Conservation (phyloP, 2,888 invertebrate genomes). For the Cristatella mucedo region DNA sequence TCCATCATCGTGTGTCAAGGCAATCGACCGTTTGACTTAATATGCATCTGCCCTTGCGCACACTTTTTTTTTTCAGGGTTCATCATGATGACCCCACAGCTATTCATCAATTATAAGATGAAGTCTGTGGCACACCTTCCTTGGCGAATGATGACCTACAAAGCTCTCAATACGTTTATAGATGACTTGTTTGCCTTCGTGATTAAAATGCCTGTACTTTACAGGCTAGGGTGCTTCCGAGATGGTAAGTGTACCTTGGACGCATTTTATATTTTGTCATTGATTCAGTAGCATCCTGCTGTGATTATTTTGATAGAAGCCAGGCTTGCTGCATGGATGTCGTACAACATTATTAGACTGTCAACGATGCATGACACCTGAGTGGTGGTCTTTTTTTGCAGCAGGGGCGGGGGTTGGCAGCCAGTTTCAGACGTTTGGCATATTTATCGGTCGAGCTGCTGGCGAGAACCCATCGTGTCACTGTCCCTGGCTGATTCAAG, state of each 20-base stretch:
- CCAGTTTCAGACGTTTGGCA: too few species aligned
- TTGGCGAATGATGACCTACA: slow-evolving; percentile 99
- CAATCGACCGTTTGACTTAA: slow-evolving; percentile 2
- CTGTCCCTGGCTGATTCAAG: too few species aligned
- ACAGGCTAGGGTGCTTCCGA: slow-evolving; percentile 88
- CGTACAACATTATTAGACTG: too few species aligned
- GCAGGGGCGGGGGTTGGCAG: too few species aligned
- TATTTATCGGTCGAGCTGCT: too few species aligned
- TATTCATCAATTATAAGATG: slow-evolving; percentile 97
- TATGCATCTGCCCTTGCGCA: background rate
- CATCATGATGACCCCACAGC: slow-evolving; percentile 99
- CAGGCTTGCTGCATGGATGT: too few species aligned
- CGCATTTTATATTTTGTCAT: background rate
- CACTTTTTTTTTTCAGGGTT: slow-evolving; percentile 52
- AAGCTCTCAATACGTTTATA: slow-evolving; percentile 96
- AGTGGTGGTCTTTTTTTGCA: too few species aligned
- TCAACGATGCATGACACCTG: too few species aligned
- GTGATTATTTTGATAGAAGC: too few species aligned
- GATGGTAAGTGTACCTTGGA: slow-evolving; percentile 52
- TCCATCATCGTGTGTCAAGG: too few species aligned
- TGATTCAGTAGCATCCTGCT: too few species aligned
- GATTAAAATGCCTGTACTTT: slow-evolving; percentile 98
- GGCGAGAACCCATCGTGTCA: too few species aligned
- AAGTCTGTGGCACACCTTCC: slow-evolving; percentile 98
- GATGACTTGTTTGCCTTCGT: slow-evolving; percentile 99